A percentile compares a stretch with the other conserved stretches of the same genome.
Conservation (phyloP, 2,113 vertebrate species). For the Antechinus flavipes region DNA sequence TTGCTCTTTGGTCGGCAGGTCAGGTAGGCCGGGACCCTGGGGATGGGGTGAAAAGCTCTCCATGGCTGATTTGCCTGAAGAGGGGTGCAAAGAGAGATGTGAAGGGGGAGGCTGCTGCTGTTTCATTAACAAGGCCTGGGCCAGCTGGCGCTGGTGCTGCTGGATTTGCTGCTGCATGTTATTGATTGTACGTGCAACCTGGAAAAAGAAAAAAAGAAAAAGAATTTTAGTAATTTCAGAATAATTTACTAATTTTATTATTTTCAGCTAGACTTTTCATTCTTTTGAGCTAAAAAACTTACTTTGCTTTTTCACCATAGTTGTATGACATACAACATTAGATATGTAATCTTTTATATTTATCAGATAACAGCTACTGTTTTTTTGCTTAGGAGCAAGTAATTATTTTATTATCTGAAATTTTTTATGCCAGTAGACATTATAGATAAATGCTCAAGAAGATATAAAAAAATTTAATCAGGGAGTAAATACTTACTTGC, state of each 20-base stretch:
- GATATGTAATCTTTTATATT: neutral
- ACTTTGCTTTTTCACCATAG: neutral
- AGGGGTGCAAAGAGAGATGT: constrained; percentile 93
- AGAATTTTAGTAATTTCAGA: neutral
- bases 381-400: neutral
- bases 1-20: constrained; percentile 99
- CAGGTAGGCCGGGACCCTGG: constrained; percentile 92
- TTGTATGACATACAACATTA: neutral
- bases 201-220: constrained; percentile 44
- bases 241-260: neutral
- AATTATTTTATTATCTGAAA: rapidly evolving
- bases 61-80: constrained; percentile 94
- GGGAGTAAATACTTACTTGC: constrained; percentile 91
- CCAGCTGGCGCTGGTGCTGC: constrained; percentile 99
- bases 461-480: neutral
- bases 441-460: neutral
- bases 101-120: constrained; percentile 91
- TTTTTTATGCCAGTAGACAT: neutral
- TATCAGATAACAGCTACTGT: neutral
- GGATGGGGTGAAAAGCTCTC: constrained; percentile 94
- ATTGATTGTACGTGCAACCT: constrained; percentile 99
- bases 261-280: neutral
- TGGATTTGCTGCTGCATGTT: constrained; percentile 99
- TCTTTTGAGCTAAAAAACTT: neutral
- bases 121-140: constrained; percentile 98